Conservation (phyloP, 2,797 vertebrate genomes). For the Vipera latastei region DNA sequence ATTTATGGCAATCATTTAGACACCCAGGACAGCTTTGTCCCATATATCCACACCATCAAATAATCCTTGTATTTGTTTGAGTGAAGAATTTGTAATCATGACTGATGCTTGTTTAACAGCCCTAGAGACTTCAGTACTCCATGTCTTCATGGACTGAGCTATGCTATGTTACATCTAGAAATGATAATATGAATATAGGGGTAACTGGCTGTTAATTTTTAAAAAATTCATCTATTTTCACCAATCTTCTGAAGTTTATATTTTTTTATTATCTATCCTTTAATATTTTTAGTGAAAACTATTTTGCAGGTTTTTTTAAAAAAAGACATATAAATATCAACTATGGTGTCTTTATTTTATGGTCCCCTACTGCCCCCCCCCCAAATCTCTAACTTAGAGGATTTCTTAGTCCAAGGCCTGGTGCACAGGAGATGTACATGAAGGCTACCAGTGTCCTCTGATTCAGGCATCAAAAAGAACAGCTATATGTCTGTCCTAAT, state of each 20-base stretch:
- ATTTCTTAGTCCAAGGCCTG: not conserved
- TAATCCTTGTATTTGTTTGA: conserved; percentile 23
- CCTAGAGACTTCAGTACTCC: conserved; percentile 11
- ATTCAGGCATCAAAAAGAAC: not conserved
- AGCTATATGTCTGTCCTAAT: not conserved
- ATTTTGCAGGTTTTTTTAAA: not conserved
- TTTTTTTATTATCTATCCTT: not conserved
- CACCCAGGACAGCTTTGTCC: not conserved
- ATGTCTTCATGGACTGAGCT: not conserved
- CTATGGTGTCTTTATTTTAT: not conserved
- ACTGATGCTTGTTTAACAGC: not conserved
- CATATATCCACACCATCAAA: conserved; percentile 25
- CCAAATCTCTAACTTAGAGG: not conserved
- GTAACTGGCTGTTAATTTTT: not conserved
- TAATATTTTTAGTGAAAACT: not conserved
- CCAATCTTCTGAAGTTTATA: not conserved
- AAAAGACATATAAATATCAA: not conserved
- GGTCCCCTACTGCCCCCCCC: not conserved
- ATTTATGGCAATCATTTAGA: conserved; percentile 13
- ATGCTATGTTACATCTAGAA: not conserved
- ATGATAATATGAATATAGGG: not conserved
- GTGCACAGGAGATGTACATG: not conserved
- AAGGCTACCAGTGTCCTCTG: not conserved
- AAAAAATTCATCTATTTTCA: not conserved
- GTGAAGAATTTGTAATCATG: conserved; percentile 5